Conservation (phyloP, 2,888 invertebrate species). For the Eupithecia subfuscata region DNA sequence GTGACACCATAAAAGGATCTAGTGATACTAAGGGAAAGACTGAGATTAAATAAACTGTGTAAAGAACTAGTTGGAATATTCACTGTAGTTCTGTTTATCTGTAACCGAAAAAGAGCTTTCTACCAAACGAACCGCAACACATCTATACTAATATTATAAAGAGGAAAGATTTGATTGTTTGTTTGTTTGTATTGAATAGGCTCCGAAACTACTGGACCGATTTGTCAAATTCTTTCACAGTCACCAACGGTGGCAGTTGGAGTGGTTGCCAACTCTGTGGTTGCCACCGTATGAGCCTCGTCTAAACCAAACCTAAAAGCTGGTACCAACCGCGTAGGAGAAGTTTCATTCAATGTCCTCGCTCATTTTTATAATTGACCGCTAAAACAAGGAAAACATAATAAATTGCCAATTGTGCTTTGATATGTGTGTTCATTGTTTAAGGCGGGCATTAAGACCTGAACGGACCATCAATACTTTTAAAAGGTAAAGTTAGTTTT, state of each 20-base stretch:
- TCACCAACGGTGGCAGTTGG: not conserved
- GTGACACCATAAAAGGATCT: too few relatives aligned
- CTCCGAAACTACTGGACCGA: too few relatives aligned
- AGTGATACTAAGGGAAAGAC: too few relatives aligned
- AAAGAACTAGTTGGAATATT: not conserved
- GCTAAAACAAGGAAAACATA: slow-evolving; percentile 32
- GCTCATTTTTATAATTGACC: slow-evolving; percentile 48
- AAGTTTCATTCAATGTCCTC: slow-evolving; percentile 39
- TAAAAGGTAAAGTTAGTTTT: slow-evolving; percentile 2
- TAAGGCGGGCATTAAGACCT: not conserved
- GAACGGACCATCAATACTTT: not conserved
- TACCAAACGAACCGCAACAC: not conserved
- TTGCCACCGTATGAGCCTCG: not conserved
- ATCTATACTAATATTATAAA: too few relatives aligned
- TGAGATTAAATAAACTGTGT: too few relatives aligned
- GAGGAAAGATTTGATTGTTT: too few relatives aligned
- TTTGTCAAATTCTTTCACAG: too few relatives aligned
- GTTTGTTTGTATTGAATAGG: too few relatives aligned
- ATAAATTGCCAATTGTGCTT: slow-evolving; percentile 29
- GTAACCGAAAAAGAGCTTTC: not conserved
- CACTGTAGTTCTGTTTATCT: not conserved
- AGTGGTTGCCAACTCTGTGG: not conserved
- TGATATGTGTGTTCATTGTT: slow-evolving; percentile 30
- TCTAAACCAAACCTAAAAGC: not conserved
- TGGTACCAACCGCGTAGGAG: slow-evolving; percentile 13